phyloP scores from a whole-genome alignment of 1,140 invertebrate species.

The Trichonephila inaurata region DNA sequence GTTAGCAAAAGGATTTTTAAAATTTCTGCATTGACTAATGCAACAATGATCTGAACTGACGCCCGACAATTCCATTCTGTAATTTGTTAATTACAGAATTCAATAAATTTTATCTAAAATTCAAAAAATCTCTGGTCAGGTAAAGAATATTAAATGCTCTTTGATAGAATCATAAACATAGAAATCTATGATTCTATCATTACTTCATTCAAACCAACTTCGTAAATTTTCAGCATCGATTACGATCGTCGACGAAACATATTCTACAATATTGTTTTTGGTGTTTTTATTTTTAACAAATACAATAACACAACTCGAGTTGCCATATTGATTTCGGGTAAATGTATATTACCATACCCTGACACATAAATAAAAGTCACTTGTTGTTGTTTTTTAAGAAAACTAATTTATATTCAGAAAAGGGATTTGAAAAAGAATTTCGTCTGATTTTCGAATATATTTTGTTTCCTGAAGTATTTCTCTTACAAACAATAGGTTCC shows the following conservation, averaged over 20 bases:
- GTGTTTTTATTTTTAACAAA: not conserved
- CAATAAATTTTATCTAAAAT: not conserved
- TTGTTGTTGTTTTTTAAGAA: too few relatives aligned
- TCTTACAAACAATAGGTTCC: too few relatives aligned
- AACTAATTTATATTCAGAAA: too few relatives aligned
- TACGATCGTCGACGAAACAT: not conserved
- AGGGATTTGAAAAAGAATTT: too few relatives aligned
- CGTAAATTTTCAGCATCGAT: not conserved
- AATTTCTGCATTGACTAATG: constrained; percentile 50
- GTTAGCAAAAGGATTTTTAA: not conserved
- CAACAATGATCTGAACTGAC: not conserved
- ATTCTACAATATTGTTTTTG: not conserved
- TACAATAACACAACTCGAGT: not conserved
- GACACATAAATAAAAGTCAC: too few relatives aligned
- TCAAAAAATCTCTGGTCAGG: not conserved
- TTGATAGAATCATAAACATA: too few relatives aligned
- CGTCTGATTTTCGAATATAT: too few relatives aligned
- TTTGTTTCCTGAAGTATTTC: too few relatives aligned
- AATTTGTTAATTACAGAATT: too few relatives aligned
- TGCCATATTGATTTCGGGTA: not conserved
- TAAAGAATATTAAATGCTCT: not conserved
- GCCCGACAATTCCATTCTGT: not conserved
- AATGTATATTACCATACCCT: too few relatives aligned
- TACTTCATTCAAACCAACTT: not conserved
- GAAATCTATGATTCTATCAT: too few relatives aligned